Conservation (phyloP, 2,797 vertebrate species). For the Microcaecilia unicolor region DNA sequence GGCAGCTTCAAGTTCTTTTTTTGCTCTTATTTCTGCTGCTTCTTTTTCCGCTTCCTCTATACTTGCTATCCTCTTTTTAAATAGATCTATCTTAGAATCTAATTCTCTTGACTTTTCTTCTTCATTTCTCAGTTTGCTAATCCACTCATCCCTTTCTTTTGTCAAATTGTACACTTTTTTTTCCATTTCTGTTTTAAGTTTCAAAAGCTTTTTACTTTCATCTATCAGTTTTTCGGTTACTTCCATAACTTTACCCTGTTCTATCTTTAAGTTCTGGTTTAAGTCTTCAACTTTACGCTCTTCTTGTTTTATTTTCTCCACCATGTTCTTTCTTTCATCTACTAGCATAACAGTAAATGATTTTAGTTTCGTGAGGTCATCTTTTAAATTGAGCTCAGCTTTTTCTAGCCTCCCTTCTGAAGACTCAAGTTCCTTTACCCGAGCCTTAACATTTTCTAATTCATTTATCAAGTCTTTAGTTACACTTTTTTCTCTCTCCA, state of each 20-base stretch:
- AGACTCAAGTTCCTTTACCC: slow-evolving; percentile 76
- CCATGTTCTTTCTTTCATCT: slow-evolving; percentile 84
- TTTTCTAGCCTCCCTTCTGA: slow-evolving; percentile 75
- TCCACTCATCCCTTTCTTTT: slow-evolving; percentile 75
- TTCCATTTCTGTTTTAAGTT: slow-evolving; percentile 89
- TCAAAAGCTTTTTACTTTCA: slow-evolving; percentile 91
- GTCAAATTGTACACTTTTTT: slow-evolving; percentile 63
- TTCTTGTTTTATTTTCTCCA: slow-evolving; percentile 81
- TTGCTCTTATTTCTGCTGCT: slow-evolving; percentile 45
- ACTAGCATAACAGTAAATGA: slow-evolving; percentile 84
- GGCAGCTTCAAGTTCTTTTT: slow-evolving; percentile 48
- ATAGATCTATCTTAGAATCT: slow-evolving; percentile 53
- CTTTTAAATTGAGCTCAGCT: slow-evolving; percentile 74
- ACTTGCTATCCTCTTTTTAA: slow-evolving; percentile 71
- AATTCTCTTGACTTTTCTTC: slow-evolving; percentile 74
- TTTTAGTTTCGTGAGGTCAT: slow-evolving; percentile 87
- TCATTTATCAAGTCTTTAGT: slow-evolving; percentile 76
- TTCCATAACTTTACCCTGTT: slow-evolving; percentile 86
- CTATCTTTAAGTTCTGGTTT: slow-evolving; percentile 73
- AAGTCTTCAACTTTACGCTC: slow-evolving; percentile 77
- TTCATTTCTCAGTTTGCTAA: slow-evolving; percentile 60
- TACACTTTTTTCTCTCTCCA: slow-evolving; percentile 79
- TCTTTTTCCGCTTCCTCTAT: slow-evolving; percentile 70
- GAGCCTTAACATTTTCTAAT: slow-evolving; percentile 70
- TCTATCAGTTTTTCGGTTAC: slow-evolving; percentile 94